phyloP scores from a whole-genome alignment of 1,140 invertebrate genomes.

The Zaprionus nigranus region DNA sequence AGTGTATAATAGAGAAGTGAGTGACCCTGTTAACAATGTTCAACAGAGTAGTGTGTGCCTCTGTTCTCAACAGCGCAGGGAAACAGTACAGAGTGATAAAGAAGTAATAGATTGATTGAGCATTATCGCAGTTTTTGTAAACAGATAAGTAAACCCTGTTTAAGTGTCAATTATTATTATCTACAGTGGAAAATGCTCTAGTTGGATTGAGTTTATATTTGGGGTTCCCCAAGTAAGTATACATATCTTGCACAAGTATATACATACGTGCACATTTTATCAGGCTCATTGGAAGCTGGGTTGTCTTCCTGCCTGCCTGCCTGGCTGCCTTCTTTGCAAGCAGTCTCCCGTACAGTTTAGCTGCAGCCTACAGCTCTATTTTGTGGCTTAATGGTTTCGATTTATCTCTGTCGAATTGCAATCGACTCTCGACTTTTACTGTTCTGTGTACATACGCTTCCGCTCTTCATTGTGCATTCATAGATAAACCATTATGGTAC shows the following conservation, averaged over 20 bases:
- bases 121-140: neutral
- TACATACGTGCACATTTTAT: neutral
- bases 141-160: neutral
- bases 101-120: neutral
- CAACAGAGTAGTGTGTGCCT: no score
- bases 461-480: conserved; percentile 13
- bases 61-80: neutral
- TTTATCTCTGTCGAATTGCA: conserved; percentile 30
- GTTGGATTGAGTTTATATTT: neutral
- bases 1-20: no score
- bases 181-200: neutral
- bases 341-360: neutral
- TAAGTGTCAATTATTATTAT: conserved; percentile 1
- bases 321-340: neutral
- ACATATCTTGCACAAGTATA: neutral
- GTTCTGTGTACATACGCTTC: conserved; percentile 13
- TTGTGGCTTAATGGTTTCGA: conserved; percentile 29
- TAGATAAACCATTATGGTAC: neutral
- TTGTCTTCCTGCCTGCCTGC: neutral
- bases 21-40: no score
- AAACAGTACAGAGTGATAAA: neutral
- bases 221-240: neutral
- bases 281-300: neutral
- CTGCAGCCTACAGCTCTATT: conserved; percentile 3
- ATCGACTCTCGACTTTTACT: conserved; percentile 28